phyloP scores from a whole-genome alignment of 2,113 vertebrate genomes.

The Oryzias javanicus region DNA sequence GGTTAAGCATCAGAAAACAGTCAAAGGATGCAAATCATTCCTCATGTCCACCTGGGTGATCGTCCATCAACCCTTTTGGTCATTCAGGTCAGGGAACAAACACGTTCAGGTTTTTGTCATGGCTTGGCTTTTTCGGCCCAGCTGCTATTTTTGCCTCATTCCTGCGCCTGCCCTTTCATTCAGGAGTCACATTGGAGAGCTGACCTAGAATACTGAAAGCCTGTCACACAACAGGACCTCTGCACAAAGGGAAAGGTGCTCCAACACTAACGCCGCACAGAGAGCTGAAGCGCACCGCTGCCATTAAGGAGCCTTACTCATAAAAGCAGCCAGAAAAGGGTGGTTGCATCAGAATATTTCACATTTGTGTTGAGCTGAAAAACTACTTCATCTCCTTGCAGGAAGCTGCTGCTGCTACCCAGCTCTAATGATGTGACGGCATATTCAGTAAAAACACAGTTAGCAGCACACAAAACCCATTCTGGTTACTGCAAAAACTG shows the following conservation, averaged over 20 bases:
- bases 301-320: conserved; percentile 14
- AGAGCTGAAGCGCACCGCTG: conserved; percentile 1
- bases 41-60: conserved; percentile 27
- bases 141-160: conserved; percentile 68
- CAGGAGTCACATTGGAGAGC: conserved; percentile 57
- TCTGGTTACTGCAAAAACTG: too few relatives aligned
- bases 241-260: conserved; percentile 39
- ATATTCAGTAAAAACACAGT: conserved; percentile 5
- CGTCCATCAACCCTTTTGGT: conserved; percentile 36
- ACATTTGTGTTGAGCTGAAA: conserved; percentile 3
- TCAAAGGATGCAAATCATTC: background rate
- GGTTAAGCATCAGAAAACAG: too few relatives aligned
- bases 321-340: conserved; percentile 4
- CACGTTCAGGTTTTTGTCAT: conserved; percentile 67
- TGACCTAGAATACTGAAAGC: conserved; percentile 70
- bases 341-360: conserved; percentile 7
- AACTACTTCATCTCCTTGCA: background rate
- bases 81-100: conserved; percentile 65
- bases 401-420: conserved; percentile 3
- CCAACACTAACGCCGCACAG: conserved; percentile 11
- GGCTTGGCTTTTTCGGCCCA: conserved; percentile 57
- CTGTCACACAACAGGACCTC: conserved; percentile 57
- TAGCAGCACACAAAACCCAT: too few relatives aligned
- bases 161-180: conserved; percentile 67
- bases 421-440: conserved; percentile 5